Conservation (phyloP, 2,113 vertebrate species). For the Reinhardtius hippoglossoides region DNA sequence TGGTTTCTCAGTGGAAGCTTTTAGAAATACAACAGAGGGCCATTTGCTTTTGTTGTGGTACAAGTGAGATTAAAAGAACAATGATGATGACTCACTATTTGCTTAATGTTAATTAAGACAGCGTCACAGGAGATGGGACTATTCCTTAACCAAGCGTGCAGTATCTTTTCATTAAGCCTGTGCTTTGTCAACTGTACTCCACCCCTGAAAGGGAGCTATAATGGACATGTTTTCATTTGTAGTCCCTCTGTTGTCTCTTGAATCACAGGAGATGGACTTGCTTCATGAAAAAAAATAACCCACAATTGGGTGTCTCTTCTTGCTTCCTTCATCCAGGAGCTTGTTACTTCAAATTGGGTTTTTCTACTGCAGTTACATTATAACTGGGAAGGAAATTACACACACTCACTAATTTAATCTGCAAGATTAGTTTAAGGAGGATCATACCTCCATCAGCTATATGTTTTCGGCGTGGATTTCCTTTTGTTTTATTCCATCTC, state of each 20-base stretch:
- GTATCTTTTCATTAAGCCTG: constrained; percentile 1
- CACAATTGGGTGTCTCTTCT: constrained; percentile 14
- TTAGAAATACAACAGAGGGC: constrained; percentile 12
- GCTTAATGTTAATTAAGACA: constrained; percentile 5
- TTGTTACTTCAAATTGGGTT: constrained; percentile 41
- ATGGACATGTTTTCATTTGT: constrained; percentile 34
- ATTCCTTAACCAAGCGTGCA: background rate
- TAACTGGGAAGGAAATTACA: background rate
- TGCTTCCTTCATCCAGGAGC: constrained; percentile 19
- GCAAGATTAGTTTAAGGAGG: constrained; percentile 63
- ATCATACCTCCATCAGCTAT: constrained; percentile 49
- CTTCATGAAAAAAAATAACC: constrained; percentile 23
- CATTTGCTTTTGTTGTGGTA: background rate
- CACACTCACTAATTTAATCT: constrained; percentile 41
- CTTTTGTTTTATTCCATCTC: constrained; percentile 65
- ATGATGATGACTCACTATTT: constrained; percentile 17
- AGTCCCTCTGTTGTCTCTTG: constrained; percentile 20
- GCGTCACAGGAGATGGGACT: constrained; percentile 13
- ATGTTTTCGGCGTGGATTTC: constrained; percentile 43
- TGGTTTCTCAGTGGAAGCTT: background rate
- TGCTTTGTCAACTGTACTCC: constrained; percentile 4
- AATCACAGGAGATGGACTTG: constrained; percentile 26
- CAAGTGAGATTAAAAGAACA: constrained; percentile 3
- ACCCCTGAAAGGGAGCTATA: constrained; percentile 13
- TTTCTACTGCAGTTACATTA: constrained; percentile 7